These are phyloP conservation scores for Dreissena polymorpha DNA, from an alignment of 1,140 invertebrate species.

Conservation along the genomic window DNA sequence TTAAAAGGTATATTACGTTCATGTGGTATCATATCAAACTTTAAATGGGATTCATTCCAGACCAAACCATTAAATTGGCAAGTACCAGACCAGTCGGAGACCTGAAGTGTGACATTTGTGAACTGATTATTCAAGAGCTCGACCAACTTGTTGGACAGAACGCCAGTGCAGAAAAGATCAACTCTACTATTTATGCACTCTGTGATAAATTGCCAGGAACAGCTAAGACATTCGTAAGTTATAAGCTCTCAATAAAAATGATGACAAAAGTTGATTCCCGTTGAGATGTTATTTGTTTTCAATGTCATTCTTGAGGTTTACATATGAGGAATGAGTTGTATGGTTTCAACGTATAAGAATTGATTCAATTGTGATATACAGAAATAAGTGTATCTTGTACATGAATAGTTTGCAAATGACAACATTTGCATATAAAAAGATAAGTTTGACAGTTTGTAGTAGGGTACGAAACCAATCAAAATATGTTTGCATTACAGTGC, in stretches of 20 bases:
- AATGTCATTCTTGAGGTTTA: too few species aligned
- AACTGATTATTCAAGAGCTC: slow-evolving; percentile 1
- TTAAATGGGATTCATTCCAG: too few species aligned
- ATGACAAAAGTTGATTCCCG: too few species aligned
- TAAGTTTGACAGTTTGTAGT: background rate
- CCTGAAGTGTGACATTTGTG: slow-evolving; percentile 35
- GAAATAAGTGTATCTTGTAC: too few species aligned
- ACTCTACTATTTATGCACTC: slow-evolving; percentile 12
- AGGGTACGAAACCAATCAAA: background rate
- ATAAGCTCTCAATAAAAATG: background rate
- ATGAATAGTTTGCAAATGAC: background rate
- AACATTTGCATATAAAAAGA: background rate
- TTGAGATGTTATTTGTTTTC: too few species aligned
- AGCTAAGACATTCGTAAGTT: slow-evolving; percentile 15
- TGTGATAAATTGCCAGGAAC: slow-evolving; percentile 9
- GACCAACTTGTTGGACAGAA: slow-evolving; percentile 20
- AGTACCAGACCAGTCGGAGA: slow-evolving; percentile 30
- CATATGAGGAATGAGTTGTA: too few species aligned
- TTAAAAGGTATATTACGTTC: too few species aligned
- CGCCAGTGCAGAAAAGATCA: slow-evolving; percentile 18
- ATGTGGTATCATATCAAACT: too few species aligned
- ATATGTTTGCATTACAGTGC: slow-evolving; percentile 11
- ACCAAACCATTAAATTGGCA: too few species aligned
- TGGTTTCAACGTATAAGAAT: too few species aligned
- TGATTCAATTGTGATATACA: too few species aligned